Base-by-base conservation (phyloP, 2,113 vertebrate species). In the Grammatotria lemairii region DNA sequence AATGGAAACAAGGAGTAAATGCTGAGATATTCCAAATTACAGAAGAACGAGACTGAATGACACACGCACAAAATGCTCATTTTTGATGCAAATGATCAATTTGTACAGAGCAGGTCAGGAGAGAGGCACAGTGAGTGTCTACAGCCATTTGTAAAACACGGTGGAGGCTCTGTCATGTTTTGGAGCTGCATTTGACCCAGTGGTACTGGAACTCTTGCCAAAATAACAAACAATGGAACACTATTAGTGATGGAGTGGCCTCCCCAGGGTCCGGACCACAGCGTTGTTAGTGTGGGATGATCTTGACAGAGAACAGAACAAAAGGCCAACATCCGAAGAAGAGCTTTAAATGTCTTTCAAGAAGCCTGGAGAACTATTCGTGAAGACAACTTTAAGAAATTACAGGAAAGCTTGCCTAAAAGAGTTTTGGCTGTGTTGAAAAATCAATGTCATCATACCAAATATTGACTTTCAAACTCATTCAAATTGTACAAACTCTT, bases 251-350 rank as follows among this genome's bases (percentile, higher is more conserved):
- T 8, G 13, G 38, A 70, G 0, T 70, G 12, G 35, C 35, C n/a
- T 16, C 35, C 12, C 2, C 65, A 16, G 65, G 2, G n/a, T n/a
- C 12, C 6, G n/a, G 65, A 70, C n/a, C 12, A 42, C n/a, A 1
- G 21, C 12, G 1, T 42, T 42, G n/a, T 23, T 70, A 70, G 35
- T 40, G 19, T 68, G 63, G 19, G 19, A 40, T 40, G 17, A 68
- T 65, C 33, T 13, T 21, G 0, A 0, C 35, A 40, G 0, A 11
- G 19, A 21, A 68, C 17, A 19, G 3, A 68, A 68, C 11, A 70
- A 23, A 70, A 42, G n/a, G 12, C 2, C 63, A 42, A 23, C n/a
- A 68, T 40, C 63, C 7, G 1, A 33, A 68, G 35, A 40, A 23
- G 5, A 70, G 35, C 63, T 70, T 23, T 70, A 8, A 68, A 68